phyloP scores from a whole-genome alignment of 2,888 invertebrate species.

The Tinea trinotella region DNA sequence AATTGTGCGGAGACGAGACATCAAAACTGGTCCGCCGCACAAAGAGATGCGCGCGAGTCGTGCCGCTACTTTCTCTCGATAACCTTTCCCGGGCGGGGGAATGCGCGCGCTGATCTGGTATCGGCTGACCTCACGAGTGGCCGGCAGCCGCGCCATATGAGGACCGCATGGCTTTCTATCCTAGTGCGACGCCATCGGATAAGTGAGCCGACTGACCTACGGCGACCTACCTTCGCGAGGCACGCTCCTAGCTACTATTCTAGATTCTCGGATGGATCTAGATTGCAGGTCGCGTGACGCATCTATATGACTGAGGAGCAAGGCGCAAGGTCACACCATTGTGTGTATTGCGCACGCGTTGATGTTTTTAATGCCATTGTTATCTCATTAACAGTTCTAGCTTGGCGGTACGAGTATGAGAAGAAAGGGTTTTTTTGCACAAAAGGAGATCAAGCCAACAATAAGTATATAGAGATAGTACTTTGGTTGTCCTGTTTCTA shows the following conservation, averaged over 20 bases:
- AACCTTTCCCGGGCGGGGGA: constrained; percentile 46
- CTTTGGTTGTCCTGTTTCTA: too few relatives aligned
- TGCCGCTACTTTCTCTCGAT: constrained; percentile 52
- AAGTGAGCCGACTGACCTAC: constrained; percentile 23
- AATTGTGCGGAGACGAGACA: constrained; percentile 22
- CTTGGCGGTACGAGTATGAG: too few relatives aligned
- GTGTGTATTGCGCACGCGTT: constrained; percentile 7
- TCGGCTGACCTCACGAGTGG: constrained; percentile 44
- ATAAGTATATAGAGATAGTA: too few relatives aligned
- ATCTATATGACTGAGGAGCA: background rate
- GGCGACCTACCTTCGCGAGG: constrained; percentile 21
- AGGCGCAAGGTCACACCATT: constrained; percentile 15
- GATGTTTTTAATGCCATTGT: background rate
- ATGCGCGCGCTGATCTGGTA: constrained; percentile 32
- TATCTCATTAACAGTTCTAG: background rate
- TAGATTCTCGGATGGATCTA: background rate
- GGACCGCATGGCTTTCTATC: constrained; percentile 39
- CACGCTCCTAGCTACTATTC: background rate
- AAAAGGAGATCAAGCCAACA: too few relatives aligned
- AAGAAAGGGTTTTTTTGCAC: too few relatives aligned
- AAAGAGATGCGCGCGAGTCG: constrained; percentile 42
- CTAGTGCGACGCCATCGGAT: constrained; percentile 27
- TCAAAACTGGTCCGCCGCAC: constrained; percentile 26
- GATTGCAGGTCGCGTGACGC: constrained; percentile 1
- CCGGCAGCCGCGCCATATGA: constrained; percentile 31